Percentiles rank a stretch among this genome's conserved stretches.
Conservation (phyloP, 2,113 vertebrate species). For the Natator depressus region DNA sequence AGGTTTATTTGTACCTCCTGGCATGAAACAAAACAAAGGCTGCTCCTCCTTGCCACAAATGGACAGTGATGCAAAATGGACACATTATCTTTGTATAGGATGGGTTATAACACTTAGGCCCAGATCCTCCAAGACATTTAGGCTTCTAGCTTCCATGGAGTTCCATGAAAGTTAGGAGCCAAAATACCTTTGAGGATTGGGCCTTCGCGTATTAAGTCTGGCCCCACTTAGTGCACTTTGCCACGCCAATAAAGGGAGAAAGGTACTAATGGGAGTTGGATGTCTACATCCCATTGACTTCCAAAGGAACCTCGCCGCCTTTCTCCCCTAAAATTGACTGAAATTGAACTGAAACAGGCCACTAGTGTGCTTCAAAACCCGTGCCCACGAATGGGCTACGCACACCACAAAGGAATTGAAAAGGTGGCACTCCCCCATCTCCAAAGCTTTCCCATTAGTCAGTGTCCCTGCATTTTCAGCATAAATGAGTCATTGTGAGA, state of each 20-base stretch:
- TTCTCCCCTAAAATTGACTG: background rate
- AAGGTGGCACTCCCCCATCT: background rate
- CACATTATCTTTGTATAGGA: background rate
- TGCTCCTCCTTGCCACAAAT: background rate
- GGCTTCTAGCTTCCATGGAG: background rate
- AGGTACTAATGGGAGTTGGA: background rate
- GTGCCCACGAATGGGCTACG: background rate
- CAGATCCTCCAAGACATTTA: background rate
- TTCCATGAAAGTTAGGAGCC: background rate
- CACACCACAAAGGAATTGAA: background rate
- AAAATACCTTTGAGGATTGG: background rate
- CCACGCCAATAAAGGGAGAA: background rate
- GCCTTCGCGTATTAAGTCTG: background rate
- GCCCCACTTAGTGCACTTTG: background rate
- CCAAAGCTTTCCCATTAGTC: background rate
- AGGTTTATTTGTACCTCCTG: background rate
- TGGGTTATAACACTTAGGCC: background rate
- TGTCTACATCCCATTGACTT: background rate
- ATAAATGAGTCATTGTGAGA: background rate
- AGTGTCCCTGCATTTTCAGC: background rate
- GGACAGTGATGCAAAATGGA: background rate
- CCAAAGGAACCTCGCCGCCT: background rate
- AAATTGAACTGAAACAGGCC: background rate
- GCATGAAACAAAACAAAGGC: background rate
- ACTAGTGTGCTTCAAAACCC: background rate